Conservation (phyloP, 2,888 invertebrate species). For the Cerceris ruficornis region DNA sequence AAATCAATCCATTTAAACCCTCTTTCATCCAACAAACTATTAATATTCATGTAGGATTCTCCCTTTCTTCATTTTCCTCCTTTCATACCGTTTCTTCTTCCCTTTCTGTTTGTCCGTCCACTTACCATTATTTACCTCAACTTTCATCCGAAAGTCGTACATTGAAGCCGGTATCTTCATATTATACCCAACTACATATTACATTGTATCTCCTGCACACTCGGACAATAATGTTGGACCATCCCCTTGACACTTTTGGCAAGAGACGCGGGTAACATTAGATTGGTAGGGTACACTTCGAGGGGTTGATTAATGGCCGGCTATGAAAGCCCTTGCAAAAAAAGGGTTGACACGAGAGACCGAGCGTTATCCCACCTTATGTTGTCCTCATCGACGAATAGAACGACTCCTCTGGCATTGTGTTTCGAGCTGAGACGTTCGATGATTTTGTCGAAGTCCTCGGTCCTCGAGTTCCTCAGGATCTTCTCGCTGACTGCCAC, state of each 20-base stretch:
- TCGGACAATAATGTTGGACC: background rate
- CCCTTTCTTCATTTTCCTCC: background rate
- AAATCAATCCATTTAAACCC: no score
- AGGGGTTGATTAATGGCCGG: slow-evolving; percentile 24
- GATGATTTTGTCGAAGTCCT: slow-evolving; percentile 85
- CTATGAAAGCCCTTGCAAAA: slow-evolving; percentile 12
- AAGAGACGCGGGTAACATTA: slow-evolving; percentile 19
- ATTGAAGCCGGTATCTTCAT: background rate
- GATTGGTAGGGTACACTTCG: background rate
- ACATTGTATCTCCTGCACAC: background rate
- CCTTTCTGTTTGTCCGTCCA: background rate
- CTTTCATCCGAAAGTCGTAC: background rate
- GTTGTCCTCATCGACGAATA: slow-evolving; percentile 89
- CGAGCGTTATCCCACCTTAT: slow-evolving; percentile 80
- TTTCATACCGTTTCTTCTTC: background rate
- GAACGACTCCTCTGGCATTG: slow-evolving; percentile 86
- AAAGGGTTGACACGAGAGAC: background rate
- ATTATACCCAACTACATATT: background rate
- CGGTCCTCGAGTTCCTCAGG: slow-evolving; percentile 83
- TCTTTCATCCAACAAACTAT: background rate
- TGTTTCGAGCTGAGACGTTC: slow-evolving; percentile 84
- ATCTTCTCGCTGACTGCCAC: slow-evolving; percentile 85
- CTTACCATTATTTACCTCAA: background rate
- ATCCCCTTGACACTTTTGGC: slow-evolving; percentile 12
- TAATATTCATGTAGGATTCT: background rate